Base-by-base conservation (phyloP, 2,888 invertebrate genomes). In the Lepidochitona cinerea region DNA sequence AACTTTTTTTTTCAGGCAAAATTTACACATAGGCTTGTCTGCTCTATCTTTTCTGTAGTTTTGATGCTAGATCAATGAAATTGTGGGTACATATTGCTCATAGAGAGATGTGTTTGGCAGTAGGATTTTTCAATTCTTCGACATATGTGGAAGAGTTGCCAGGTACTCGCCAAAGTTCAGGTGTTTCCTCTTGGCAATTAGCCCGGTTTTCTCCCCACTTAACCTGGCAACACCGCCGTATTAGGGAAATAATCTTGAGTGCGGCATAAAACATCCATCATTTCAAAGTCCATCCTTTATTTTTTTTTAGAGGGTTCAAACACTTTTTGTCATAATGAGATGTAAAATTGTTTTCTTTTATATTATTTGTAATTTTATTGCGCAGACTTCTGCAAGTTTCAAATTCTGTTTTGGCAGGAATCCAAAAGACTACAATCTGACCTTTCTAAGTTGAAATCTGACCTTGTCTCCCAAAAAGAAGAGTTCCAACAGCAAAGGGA, bases 401-500 rank as follows among this genome's bases (percentile, higher is more conserved):
- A 6, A 18, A 7, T 66, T 66, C 12, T 12, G 33, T 35, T 33
- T 41, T 68, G 41, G 12, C 76, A 86, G 86, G 84, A 85, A 70
- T 75, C 83, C 9, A 78, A 79, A 9, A 75, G 54, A 18, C 72
- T 83, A 68, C 80, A 80, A 33, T 71, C 71, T 36, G 79, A 83
- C 41, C 70, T 75, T 6, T 67, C 68, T n/a, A 64, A 67, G 0
- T 53, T 83, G 32, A 77, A 81, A 54, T 41, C 72, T 33, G 81
- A 84, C 64, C 32, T 82, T 53, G 66, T 74, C 32, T 37, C 73
- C 7, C 77, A 76, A 54, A 79, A 78, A 65, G 78, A 76, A 9
- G 53, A 66, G 18, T 83, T 80, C 81, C 37, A 71, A n/a, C 76
- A 76, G 52, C 83, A 84, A 37, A 81, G 73, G 66, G 73, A 76